Evolutionary conservation across 2,888 invertebrate genomes (phyloP).

Genomic region (Heterodera filipjevi): DNA sequence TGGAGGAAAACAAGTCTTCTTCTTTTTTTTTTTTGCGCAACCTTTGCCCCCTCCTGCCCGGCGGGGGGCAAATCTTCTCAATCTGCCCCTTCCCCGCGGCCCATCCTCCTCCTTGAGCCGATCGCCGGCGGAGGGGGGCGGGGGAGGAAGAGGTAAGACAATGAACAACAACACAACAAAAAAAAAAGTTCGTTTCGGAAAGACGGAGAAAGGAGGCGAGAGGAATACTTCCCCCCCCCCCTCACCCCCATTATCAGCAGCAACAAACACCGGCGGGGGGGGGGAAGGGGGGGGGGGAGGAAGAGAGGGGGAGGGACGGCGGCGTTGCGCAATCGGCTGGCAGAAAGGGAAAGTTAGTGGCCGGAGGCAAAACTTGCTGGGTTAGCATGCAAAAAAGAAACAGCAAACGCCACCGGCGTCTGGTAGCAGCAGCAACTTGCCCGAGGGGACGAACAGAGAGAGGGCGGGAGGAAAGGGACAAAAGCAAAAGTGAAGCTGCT

Average conservation of each 20-base stretch:
- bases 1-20: neutral
- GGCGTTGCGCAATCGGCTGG: slow-evolving; percentile 8
- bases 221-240: neutral
- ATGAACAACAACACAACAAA: neutral
- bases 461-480: neutral
- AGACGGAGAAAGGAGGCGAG: neutral
- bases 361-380: neutral
- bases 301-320: too few relatives aligned
- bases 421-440: neutral
- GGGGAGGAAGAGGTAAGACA: slow-evolving; percentile 3
- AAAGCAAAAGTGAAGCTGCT: neutral
- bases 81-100: neutral
- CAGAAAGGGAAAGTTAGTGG: neutral
- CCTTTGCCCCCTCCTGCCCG: neutral
- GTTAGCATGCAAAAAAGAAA: neutral
- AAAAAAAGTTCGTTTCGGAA: neutral
- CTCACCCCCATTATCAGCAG: neutral
- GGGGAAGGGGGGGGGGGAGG: too few relatives aligned
- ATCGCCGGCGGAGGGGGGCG: neutral
- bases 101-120: slow-evolving; percentile 2
- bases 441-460: neutral
- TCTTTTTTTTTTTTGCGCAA: neutral
- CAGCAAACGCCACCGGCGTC: neutral
- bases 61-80: slow-evolving; percentile 6
- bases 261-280: neutral